These are phyloP conservation scores for Celastrina argiolus DNA, from an alignment of 2,888 invertebrate species.

Conservation along the genomic window DNA sequence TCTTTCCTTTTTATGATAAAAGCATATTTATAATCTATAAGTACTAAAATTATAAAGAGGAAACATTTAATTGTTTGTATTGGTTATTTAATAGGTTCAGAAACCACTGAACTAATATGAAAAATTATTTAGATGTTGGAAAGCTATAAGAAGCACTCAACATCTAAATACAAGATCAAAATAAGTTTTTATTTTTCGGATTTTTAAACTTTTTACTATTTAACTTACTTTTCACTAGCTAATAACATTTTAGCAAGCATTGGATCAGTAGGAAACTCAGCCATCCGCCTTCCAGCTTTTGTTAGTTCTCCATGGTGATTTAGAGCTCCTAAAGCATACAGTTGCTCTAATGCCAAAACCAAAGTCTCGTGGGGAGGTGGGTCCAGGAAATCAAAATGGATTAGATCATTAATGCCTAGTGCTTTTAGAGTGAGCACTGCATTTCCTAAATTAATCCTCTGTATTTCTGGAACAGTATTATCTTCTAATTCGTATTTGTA, in stretches of 20 bases:
- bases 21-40: too few species aligned
- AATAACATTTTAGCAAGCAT: constrained; percentile 99
- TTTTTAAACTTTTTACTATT: background rate
- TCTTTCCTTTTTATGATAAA: too few species aligned
- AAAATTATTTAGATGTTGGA: too few species aligned
- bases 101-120: too few species aligned
- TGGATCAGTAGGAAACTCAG: constrained; percentile 99
- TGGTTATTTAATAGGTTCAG: too few species aligned
- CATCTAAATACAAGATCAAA: too few species aligned
- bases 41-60: too few species aligned
- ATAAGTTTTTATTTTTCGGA: too few species aligned
- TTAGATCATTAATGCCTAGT: constrained; percentile 96
- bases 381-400: constrained; percentile 99
- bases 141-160: too few species aligned
- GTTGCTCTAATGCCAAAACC: constrained; percentile 95
- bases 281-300: constrained; percentile 97
- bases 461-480: constrained; percentile 98
- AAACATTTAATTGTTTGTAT: too few species aligned
- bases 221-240: constrained; percentile 93
- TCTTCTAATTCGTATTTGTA: constrained; percentile 99
- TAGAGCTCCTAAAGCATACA: constrained; percentile 97
- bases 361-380: constrained; percentile 97
- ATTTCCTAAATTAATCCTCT: constrained; percentile 97
- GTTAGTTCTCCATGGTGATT: constrained; percentile 99
- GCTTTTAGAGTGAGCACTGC: constrained; percentile 98